phyloP scores from a whole-genome alignment of 2,113 vertebrate species.

The Heteronetta atricapilla region DNA sequence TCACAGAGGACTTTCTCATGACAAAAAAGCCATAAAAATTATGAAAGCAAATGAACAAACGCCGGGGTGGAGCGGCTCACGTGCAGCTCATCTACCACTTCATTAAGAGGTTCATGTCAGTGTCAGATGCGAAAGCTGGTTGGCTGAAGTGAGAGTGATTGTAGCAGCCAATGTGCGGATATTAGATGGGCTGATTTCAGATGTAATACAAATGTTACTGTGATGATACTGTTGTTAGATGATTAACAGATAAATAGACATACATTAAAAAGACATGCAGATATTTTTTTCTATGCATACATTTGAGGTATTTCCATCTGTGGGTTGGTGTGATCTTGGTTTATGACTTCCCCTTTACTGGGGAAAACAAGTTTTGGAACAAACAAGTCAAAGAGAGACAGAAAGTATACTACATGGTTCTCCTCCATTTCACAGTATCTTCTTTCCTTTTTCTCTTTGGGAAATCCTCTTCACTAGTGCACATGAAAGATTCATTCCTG shows the following conservation, averaged over 20 bases:
- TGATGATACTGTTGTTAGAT: not conserved
- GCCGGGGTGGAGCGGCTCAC: not conserved
- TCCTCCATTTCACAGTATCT: not conserved
- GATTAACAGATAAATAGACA: not conserved
- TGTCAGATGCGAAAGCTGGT: not conserved
- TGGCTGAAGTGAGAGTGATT: not conserved
- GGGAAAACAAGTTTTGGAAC: too few relatives aligned
- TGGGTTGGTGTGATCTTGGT: not conserved
- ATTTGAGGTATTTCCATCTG: not conserved
- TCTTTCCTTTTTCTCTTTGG: not conserved
- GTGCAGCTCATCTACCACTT: not conserved
- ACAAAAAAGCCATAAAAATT: not conserved
- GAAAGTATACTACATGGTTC: not conserved
- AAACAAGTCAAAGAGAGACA: not conserved
- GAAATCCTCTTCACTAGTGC: not conserved
- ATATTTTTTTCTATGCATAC: not conserved
- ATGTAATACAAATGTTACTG: not conserved
- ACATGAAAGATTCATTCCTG: not conserved
- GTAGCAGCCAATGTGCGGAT: not conserved
- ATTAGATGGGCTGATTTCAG: not conserved
- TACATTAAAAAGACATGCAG: not conserved
- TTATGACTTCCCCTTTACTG: not conserved
- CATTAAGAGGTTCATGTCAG: not conserved
- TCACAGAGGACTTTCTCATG: not conserved
- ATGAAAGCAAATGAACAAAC: not conserved